A percentile compares a stretch with the other conserved stretches of the same genome.
Conservation (phyloP, 2,113 vertebrate species). For the Puma concolor region DNA sequence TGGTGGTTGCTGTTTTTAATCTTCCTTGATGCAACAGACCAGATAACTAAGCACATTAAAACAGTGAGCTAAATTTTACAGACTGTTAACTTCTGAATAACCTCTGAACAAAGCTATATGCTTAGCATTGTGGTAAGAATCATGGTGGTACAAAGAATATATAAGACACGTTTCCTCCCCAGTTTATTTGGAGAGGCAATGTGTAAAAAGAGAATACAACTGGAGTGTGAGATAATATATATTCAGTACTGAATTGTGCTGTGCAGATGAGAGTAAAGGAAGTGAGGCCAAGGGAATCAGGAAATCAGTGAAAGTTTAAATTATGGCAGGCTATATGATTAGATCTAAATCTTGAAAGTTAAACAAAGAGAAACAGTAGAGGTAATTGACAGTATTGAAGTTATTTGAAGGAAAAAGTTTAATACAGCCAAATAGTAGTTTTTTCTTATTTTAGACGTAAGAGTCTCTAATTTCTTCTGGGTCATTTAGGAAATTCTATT, state of each 20-base stretch:
- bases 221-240: background rate
- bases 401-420: background rate
- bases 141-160: background rate
- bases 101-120: background rate
- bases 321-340: background rate
- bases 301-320: background rate
- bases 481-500: background rate
- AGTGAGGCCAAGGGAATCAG: background rate
- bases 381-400: background rate
- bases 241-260: background rate
- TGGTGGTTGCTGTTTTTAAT: background rate
- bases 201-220: background rate
- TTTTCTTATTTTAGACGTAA: background rate
- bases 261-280: background rate
- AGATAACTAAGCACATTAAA: conserved; percentile 59
- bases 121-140: background rate
- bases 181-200: background rate
- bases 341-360: background rate
- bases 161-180: background rate
- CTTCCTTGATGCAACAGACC: conserved; percentile 49
- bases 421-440: background rate
- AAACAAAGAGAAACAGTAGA: background rate
- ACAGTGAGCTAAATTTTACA: conserved; percentile 53
- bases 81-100: conserved; percentile 32
- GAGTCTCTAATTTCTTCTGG: background rate